These are phyloP conservation scores for Leptinotarsa lineolata DNA, from an alignment of 1,140 invertebrate species.

Conservation along the genomic window DNA sequence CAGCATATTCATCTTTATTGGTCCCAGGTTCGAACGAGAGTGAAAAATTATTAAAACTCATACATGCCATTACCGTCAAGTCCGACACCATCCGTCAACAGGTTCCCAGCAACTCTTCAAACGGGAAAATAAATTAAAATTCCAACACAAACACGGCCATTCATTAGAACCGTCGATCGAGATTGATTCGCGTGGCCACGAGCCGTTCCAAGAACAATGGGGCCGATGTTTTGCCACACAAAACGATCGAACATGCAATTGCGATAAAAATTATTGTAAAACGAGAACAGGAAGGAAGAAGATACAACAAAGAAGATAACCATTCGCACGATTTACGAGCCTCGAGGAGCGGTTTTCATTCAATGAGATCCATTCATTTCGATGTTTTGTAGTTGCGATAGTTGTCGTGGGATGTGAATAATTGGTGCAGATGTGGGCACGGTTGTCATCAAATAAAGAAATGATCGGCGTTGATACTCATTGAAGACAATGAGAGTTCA, in stretches of 20 bases:
- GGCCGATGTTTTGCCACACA: neutral
- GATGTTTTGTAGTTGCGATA: neutral
- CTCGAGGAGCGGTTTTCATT: neutral
- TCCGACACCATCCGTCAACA: neutral
- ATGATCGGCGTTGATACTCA: too few relatives aligned
- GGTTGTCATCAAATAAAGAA: too few relatives aligned
- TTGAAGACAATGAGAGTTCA: too few relatives aligned
- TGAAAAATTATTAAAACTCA: too few relatives aligned
- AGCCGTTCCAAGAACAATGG: neutral
- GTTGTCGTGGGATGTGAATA: too few relatives aligned
- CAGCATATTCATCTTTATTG: too few relatives aligned
- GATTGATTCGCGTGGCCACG: neutral
- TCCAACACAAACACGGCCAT: neutral
- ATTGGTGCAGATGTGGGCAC: too few relatives aligned
- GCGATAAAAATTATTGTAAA: slow-evolving; percentile 1
- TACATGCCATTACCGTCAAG: too few relatives aligned
- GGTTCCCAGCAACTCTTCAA: neutral
- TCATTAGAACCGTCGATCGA: slow-evolving; percentile 2
- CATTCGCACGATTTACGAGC: neutral
- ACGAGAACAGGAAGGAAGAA: slow-evolving; percentile 7
- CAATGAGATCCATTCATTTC: neutral
- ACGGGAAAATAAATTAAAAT: neutral
- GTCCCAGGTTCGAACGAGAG: too few relatives aligned
- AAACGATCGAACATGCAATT: neutral
- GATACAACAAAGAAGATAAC: neutral